Base-by-base conservation (phyloP, 1,140 invertebrate species). In the Whitmania pigra region DNA sequence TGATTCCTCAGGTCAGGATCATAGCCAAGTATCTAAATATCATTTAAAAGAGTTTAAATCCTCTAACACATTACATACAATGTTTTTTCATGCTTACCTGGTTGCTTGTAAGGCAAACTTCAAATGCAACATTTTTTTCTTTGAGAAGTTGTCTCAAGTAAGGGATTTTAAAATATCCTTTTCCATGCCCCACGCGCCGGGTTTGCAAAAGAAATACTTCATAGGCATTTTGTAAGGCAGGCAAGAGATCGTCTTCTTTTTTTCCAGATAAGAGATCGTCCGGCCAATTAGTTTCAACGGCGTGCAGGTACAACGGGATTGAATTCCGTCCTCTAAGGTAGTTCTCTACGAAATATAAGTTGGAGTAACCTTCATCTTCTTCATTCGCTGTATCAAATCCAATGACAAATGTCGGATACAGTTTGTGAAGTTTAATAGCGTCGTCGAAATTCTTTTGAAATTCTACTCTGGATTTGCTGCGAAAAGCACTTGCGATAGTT, bases 381-480 rank as follows among this genome's bases (percentile, higher is more conserved):
- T 78, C 76, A n/a, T 68, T 74, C 17, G 76, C 76, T n/a, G 77
- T 27, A 71, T 78, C 77, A 74, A 72, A 77, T 31, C 77, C 77
- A 0, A 73, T 71, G 29, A 78, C 73, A 36, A 76, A 57, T 60
- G 75, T 20, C 0, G 77, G 77, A 75, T 75, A 78, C 72, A 29
- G 1, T 29, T 68, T 6, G 31, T 29, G 67, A 2, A 69, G 25
- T 18, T 69, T 15, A 25, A 73, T 73, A 18, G 31, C 71, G 15
- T 76, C 25, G 20, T 72, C 67, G 29, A 73, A 43, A n/a, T 27
- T 11, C 17, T 18, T n/a, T 25, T 67, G 67, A 5, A 76, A n/a
- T 3, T 22, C 17, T 0, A 60, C 17, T 13, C 7, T 40, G 27
- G 5, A 63, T 0, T 29, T 9, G 18, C 68, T n/a, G 17, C 75